phyloP scores from a whole-genome alignment of 2,797 vertebrate species.

The Melanotaenia trifasciata region DNA sequence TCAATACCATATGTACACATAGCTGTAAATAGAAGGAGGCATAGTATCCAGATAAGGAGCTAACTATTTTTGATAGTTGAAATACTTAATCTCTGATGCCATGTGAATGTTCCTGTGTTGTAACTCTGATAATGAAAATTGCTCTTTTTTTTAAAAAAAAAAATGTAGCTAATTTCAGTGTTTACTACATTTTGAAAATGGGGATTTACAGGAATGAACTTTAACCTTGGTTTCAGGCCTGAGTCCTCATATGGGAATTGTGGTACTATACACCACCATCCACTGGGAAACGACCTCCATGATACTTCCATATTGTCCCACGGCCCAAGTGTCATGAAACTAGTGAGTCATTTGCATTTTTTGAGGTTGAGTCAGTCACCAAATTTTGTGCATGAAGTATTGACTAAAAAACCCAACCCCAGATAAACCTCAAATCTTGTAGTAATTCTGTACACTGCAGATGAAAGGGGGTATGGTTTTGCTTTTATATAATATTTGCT shows the following conservation, averaged over 20 bases:
- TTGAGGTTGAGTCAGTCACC: constrained; percentile 64
- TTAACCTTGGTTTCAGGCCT: constrained; percentile 44
- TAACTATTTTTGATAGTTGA: constrained; percentile 67
- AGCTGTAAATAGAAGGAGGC: background rate
- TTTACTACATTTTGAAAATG: constrained; percentile 27
- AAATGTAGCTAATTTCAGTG: constrained; percentile 52
- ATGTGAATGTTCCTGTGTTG: constrained; percentile 41
- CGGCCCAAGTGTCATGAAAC: constrained; percentile 62
- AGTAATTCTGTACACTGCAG: constrained; percentile 23
- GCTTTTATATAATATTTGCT: constrained; percentile 29
- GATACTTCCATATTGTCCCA: constrained; percentile 62
- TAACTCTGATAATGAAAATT: constrained; percentile 27
- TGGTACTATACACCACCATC: constrained; percentile 57
- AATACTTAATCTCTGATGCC: constrained; percentile 59
- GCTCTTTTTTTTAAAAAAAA: background rate
- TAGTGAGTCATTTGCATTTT: constrained; percentile 71
- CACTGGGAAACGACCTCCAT: constrained; percentile 57
- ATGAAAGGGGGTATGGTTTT: constrained; percentile 14
- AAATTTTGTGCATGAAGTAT: constrained; percentile 36
- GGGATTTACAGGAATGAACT: constrained; percentile 36
- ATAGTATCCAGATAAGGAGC: background rate
- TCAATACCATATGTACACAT: background rate
- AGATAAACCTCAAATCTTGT: constrained; percentile 39
- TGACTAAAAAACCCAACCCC: constrained; percentile 49
- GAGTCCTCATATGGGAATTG: constrained; percentile 45